Evolutionary conservation across 92 coral and sea anemone genomes (phyloP), one percentile per base, ranked within the genome.

Genomic region (Scolanthus callimorphus): DNA sequence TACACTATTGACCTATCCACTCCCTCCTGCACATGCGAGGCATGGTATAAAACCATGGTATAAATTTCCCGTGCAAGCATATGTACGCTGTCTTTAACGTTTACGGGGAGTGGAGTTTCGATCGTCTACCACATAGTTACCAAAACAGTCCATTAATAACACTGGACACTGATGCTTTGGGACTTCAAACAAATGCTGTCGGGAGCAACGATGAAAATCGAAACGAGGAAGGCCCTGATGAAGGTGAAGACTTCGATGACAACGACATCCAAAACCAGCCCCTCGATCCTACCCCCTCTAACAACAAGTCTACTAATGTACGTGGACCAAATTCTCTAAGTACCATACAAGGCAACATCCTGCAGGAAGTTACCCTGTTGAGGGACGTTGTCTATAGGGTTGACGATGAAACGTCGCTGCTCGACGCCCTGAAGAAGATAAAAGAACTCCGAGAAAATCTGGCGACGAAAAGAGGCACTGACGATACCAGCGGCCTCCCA

Each of bases 1-100:
- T 49, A 67, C 49, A 30, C 31, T 30, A 62, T 79, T 13, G 21
- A 79, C 49, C 31, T 71, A 17, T n/a, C 39, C 28, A 45, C 39
- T 15, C 81, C 85, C 23, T 47, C 65, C 27, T 77, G 85, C 46
- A 55, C 47, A 3, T 83, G 90, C 47, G 81, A 83, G 53, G 55
- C 39, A 27, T 83, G 85, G 85, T 46, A 19, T 1, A 65, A 55
- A 61, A 76, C 73, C 4, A 49, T 51, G n/a, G n/a, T n/a, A n/a
- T n/a, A n/a, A n/a, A 63, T 11, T 77, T 46, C 41, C 81, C 83
- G 25, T 76, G 76, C 54, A 70, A 83, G 38, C 73, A 77, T 37
- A 31, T 83, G 28, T 83, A 11, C 43, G 73, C 73, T 10, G 59
- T 70, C 27, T 70, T 70, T 31, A 55, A 69, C 37, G 46, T 78